Evolutionary conservation across 1,140 invertebrate genomes (phyloP), one percentile per base, ranked within the genome.

Genomic region (Calycopis cecrops): DNA sequence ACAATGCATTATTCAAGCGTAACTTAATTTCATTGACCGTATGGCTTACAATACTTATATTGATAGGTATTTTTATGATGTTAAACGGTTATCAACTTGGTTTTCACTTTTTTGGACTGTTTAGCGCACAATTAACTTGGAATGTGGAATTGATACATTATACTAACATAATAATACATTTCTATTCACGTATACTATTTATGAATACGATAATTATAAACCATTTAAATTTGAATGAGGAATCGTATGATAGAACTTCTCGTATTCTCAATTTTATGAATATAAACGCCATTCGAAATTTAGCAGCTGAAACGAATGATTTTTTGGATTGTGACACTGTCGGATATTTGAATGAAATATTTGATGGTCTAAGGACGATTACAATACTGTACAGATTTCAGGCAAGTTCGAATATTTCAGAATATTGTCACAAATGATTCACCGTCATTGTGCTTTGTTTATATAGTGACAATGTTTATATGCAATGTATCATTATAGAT

Each of bases 191-290:
- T 10, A 10, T 77, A 0, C 55, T 67, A 3, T 72, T 74, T 21
- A 60, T 83, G 8, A 83, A 77, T 52, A 53, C 62, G 11, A 71
- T 79, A 18, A 62, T 82, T 21, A 56, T 35, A 3, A 74, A 76
- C 42, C 59, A 74, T 56, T 52, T 65, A 12, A 47, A 58, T 47
- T 40, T 55, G n/a, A 49, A 42, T 1, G 48, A 28, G 9, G 47
- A 47, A 16, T 3, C 55, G 33, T 35, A 47, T 7, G 38, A 28
- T 3, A 50, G 49, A 1, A 37, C 18, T 38, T 6, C 35, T 16
- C 44, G 57, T 35, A 57, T 35, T 0, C 11, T 58, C 9, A 33
- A 18, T 14, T 57, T 62, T 35, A 47, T 68, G 7, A 63, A 55
- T 1, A 67, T 57, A 49, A 63, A 55, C 21, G n/a, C 53, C n/a